phyloP scores from a whole-genome alignment of 2,888 invertebrate species.

The Heliconius hortense region DNA sequence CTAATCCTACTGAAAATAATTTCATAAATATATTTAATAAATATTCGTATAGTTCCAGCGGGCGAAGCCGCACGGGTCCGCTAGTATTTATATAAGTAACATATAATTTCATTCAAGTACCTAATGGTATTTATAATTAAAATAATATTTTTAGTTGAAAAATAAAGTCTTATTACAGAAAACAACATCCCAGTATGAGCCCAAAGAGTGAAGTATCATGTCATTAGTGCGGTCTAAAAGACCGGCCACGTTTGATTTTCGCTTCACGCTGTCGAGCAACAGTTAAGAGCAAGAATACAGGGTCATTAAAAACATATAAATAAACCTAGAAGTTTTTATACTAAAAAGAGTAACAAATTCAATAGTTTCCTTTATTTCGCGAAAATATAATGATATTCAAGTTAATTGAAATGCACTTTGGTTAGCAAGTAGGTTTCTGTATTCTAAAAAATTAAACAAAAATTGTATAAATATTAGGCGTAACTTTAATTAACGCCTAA shows the following conservation, averaged over 20 bases:
- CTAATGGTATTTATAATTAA: too few species aligned
- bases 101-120: neutral
- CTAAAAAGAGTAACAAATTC: neutral
- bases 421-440: neutral
- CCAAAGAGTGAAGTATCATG: conserved; percentile 54
- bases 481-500: too few species aligned
- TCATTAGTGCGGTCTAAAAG: conserved; percentile 62
- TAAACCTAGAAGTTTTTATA: neutral
- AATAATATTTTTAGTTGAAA: too few species aligned
- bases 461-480: too few species aligned
- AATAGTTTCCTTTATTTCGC: neutral
- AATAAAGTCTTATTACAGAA: neutral
- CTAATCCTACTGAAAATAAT: too few species aligned
- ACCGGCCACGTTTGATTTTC: conserved; percentile 61
- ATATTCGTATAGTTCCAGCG: too few species aligned
- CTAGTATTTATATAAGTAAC: too few species aligned
- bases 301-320: conserved; percentile 1
- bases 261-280: conserved; percentile 57
- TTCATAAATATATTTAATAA: too few species aligned
- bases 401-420: neutral
- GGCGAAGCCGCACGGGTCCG: too few species aligned
- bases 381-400: neutral
- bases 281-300: conserved; percentile 33
- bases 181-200: neutral
- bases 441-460: too few species aligned